Base-by-base conservation (phyloP, 2,888 invertebrate genomes). In the Graphium colonna region DNA sequence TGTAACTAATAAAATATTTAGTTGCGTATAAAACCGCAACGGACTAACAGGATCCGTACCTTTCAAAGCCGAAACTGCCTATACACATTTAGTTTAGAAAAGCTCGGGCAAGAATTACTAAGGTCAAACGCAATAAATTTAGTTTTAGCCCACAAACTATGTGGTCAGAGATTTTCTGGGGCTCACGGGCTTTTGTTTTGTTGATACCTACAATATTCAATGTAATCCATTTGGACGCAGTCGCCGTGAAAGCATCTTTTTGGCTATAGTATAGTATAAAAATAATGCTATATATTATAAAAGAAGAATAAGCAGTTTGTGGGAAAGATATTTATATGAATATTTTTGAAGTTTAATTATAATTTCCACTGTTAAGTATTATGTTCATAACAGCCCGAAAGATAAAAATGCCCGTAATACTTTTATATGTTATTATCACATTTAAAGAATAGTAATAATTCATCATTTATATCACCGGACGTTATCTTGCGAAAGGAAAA, bases 121-220 rank as follows among this genome's bases (percentile, higher is more conserved):
- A 87, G 87, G 86, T 84, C 84, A 85, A 83, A 86, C 67, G 86
- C 84, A 87, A 88, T 87, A 87, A 87, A 88, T 87, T 87, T 87
- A 82, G 82, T 86, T 88, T 86, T 80, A 82, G 83, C 73, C 79
- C 73, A 72, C 79, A 79, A 86, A 85, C 81, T 84, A 81, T 82
- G 85, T 73, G 85, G 85, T 86, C 75, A 76, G 82, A 82, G 84
- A 82, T 85, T 84, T 82, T 82, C 77, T 72, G 70, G 72, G 73
- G 71, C 74, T 72, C 71, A 66, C 67, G 73, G 75, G 82, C 82
- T 82, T 84, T 87, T 87, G 87, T 87, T 85, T 85, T 76, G 83
- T 77, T 81, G 79, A 84, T 85, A 82, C 79, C 77, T 82, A 82
- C 80, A 86, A 83, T 85, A 87, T 84, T 83, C 76, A 67, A 68